Conservation (phyloP, 2,797 vertebrate species). For the Ispidina lecontei region DNA sequence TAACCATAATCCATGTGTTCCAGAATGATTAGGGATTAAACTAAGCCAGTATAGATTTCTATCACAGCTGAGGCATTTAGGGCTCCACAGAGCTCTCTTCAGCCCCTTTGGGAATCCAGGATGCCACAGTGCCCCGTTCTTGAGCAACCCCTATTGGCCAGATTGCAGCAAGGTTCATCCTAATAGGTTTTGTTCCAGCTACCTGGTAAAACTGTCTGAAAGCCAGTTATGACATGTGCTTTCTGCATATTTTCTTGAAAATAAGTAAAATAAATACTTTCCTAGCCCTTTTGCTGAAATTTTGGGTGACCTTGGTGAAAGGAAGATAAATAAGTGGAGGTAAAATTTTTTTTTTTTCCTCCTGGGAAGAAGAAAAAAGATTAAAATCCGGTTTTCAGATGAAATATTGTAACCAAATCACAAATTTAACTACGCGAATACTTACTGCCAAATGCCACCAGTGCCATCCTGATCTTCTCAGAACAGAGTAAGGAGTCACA, state of each 20-base stretch:
- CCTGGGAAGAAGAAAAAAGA: background rate
- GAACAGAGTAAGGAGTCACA: background rate
- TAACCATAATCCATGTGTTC: background rate
- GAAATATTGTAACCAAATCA: background rate
- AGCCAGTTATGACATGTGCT: background rate
- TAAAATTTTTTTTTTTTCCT: background rate
- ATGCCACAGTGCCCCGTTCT: rapidly evolving
- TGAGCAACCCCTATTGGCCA: rapidly evolving
- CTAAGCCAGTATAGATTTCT: background rate
- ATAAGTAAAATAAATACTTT: background rate
- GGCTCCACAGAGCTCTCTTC: background rate
- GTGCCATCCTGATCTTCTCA: background rate
- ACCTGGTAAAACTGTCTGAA: background rate
- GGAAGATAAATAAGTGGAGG: background rate
- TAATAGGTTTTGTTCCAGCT: background rate
- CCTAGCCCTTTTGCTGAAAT: background rate
- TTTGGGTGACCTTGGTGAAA: background rate
- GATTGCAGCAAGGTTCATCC: background rate
- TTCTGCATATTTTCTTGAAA: background rate
- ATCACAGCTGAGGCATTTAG: background rate
- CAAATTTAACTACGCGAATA: background rate
- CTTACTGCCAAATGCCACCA: background rate
- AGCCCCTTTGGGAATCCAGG: rapidly evolving
- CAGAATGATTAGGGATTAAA: background rate
- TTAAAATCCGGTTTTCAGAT: background rate